These are phyloP conservation scores for Pseudomugil tenellus DNA, from an alignment of 2,797 vertebrate species.

Conservation along the genomic window DNA sequence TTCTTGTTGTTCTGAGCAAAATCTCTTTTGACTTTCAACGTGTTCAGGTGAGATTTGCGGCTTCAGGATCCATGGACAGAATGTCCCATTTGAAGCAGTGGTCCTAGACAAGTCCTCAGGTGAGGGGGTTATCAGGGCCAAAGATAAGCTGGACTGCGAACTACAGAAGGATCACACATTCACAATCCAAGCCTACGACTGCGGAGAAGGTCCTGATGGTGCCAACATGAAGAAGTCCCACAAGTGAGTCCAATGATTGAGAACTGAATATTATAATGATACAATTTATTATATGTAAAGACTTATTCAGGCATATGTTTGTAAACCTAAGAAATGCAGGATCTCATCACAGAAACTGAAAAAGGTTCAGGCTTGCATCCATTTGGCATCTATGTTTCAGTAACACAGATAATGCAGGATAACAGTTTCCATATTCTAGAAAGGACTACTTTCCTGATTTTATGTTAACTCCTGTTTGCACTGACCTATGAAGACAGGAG, in stretches of 20 bases:
- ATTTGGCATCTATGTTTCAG: neutral
- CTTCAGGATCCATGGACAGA: slow-evolving; percentile 97
- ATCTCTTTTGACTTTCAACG: slow-evolving; percentile 65
- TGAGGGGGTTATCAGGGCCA: slow-evolving; percentile 92
- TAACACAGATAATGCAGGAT: neutral
- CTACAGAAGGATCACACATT: slow-evolving; percentile 97
- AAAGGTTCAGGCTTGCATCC: neutral
- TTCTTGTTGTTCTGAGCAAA: slow-evolving; percentile 50
- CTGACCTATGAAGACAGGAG: neutral
- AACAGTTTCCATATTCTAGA: neutral
- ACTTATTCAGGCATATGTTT: neutral
- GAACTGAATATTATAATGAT: neutral
- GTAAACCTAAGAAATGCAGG: too few relatives aligned
- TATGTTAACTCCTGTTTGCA: neutral
- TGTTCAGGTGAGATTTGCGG: slow-evolving; percentile 97
- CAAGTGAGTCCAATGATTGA: slow-evolving; percentile 87
- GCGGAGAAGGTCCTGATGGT: slow-evolving; percentile 93
- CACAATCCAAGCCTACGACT: slow-evolving; percentile 97
- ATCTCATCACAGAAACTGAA: too few relatives aligned
- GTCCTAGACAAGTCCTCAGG: slow-evolving; percentile 98
- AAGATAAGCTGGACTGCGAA: slow-evolving; percentile 95
- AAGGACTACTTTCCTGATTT: neutral
- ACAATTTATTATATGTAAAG: neutral
- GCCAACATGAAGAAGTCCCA: slow-evolving; percentile 94
- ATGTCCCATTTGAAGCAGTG: slow-evolving; percentile 96